Evolutionary conservation across 2,797 vertebrate genomes (phyloP).

Genomic region (Acipenser ruthenus): DNA sequence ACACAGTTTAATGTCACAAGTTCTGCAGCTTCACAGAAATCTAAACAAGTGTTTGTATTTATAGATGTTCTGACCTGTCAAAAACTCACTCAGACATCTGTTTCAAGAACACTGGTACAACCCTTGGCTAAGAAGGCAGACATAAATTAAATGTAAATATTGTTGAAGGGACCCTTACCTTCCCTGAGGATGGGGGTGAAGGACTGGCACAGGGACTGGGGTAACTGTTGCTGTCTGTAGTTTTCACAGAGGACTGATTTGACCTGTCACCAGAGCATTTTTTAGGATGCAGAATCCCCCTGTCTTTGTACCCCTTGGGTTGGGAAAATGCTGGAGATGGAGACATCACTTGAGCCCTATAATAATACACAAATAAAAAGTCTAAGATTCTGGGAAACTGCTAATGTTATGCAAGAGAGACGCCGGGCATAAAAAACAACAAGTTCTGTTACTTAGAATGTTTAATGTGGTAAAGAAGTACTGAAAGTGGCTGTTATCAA

Average conservation of each 20-base stretch:
- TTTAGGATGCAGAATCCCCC: constrained; percentile 39
- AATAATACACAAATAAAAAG: not conserved
- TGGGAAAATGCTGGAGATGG: constrained; percentile 39
- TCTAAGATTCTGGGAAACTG: too few relatives aligned
- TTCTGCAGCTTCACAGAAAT: not conserved
- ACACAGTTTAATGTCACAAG: not conserved
- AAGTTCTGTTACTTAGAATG: too few relatives aligned
- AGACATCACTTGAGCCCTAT: constrained; percentile 47
- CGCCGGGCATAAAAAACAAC: too few relatives aligned
- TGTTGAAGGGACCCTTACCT: constrained; percentile 48
- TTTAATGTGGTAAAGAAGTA: too few relatives aligned
- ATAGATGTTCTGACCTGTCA: not conserved
- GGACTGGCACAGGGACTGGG: constrained; percentile 58
- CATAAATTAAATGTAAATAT: not conserved
- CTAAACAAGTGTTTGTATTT: not conserved
- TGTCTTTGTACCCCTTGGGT: constrained; percentile 52
- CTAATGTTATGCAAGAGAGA: too few relatives aligned
- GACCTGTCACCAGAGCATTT: constrained; percentile 48
- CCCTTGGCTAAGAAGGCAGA: not conserved
- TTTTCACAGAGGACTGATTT: constrained; percentile 54
- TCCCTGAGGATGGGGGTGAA: constrained; percentile 50
- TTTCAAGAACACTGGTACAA: not conserved
- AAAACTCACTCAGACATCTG: too few relatives aligned
- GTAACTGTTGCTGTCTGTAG: constrained; percentile 49
- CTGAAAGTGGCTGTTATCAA: too few relatives aligned